Percentiles rank a stretch among this genome's conserved stretches.
These are phyloP conservation scores for Microcebus ravelobensis DNA, from an alignment of 2,113 vertebrate genomes.

Conservation along the genomic window DNA sequence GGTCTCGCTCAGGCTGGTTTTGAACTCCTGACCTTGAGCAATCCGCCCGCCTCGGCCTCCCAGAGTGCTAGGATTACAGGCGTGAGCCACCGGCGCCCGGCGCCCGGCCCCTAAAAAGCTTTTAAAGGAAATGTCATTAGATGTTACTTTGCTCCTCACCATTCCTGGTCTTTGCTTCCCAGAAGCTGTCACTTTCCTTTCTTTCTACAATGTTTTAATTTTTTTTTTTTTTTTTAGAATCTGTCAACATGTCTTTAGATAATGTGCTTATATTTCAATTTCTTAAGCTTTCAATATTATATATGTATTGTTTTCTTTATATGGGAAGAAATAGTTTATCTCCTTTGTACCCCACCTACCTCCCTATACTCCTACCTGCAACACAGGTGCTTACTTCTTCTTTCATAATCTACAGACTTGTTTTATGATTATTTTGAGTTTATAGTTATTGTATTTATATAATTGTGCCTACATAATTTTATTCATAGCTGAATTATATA, in stretches of 20 bases:
- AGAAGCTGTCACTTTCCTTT: not conserved
- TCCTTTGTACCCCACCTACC: not conserved
- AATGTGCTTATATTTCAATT: not conserved
- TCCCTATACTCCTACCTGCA: not conserved
- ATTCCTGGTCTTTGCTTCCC: not conserved
- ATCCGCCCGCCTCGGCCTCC: too few relatives aligned
- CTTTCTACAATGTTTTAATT: not conserved
- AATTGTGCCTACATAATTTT: not conserved
- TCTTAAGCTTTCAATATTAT: not conserved
- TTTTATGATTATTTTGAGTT: not conserved
- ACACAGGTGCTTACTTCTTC: not conserved
- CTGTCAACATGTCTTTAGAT: not conserved
- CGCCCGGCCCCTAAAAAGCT: not conserved
- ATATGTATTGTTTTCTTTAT: not conserved
- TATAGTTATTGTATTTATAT: not conserved
- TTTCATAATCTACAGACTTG: not conserved
- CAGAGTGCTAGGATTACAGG: too few relatives aligned
- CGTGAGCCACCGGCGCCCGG: too few relatives aligned
- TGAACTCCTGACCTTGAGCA: too few relatives aligned
- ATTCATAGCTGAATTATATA: not conserved
- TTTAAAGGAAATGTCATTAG: not conserved
- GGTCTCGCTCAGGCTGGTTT: too few relatives aligned
- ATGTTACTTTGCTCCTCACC: not conserved
- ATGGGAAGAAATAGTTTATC: not conserved
- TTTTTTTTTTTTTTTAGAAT: not conserved